phyloP scores from a whole-genome alignment of 2,888 invertebrate species.

The Drosophila atripex region DNA sequence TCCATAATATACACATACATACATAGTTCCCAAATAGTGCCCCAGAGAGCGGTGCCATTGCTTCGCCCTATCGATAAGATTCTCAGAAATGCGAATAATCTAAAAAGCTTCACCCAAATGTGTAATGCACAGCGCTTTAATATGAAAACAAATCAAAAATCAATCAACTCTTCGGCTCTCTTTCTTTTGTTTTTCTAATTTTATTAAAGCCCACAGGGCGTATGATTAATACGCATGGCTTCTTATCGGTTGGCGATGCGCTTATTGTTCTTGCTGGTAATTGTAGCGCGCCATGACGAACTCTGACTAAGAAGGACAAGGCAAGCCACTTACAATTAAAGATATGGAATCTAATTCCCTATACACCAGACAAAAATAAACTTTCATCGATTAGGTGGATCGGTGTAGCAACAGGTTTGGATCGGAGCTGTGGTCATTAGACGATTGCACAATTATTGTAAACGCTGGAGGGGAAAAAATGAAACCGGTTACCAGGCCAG shows the following conservation, averaged over 20 bases:
- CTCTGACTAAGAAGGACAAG: conserved; percentile 25
- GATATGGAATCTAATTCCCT: neutral
- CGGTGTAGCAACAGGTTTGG: conserved; percentile 53
- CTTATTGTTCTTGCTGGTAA: conserved; percentile 10
- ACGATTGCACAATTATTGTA: conserved; percentile 39
- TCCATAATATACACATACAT: neutral
- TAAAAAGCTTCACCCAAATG: conserved; percentile 37
- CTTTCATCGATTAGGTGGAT: conserved; percentile 6
- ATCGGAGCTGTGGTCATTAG: conserved; percentile 8
- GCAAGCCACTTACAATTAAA: neutral
- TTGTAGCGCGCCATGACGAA: conserved; percentile 18
- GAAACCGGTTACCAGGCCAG: conserved; percentile 18
- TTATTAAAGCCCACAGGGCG: conserved; percentile 11
- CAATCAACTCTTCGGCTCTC: conserved; percentile 12
- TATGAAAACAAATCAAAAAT: conserved; percentile 39
- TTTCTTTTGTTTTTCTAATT: neutral
- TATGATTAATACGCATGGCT: conserved; percentile 39
- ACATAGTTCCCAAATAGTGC: conserved; percentile 4
- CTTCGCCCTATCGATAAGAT: conserved; percentile 51
- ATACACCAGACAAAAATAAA: conserved; percentile 2
- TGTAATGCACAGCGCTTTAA: conserved; percentile 45
- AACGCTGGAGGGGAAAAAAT: conserved; percentile 34
- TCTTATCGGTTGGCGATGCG: conserved; percentile 17
- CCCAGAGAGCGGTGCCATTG: conserved; percentile 5
- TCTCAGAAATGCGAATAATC: conserved; percentile 9